phyloP scores from a whole-genome alignment of 2,113 vertebrate species.

The Myocastor coypus region DNA sequence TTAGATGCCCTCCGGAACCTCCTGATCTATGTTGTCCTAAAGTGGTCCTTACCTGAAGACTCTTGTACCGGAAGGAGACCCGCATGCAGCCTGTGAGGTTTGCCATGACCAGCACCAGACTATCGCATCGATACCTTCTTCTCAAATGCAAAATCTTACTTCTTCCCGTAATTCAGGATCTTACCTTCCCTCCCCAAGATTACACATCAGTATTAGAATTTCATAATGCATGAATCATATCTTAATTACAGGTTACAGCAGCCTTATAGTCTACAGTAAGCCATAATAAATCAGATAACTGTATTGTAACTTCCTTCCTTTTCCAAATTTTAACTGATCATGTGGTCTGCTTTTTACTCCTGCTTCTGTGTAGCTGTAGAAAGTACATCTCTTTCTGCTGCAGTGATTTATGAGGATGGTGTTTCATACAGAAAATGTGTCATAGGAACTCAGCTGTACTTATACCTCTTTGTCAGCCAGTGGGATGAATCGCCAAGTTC shows the following conservation, averaged over 20 bases:
- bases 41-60: not conserved
- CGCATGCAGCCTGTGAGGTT: not conserved
- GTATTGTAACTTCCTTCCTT: not conserved
- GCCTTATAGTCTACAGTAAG: not conserved
- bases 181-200: not conserved
- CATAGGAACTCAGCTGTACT: not conserved
- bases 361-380: not conserved
- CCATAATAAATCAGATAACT: not conserved
- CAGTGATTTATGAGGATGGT: not conserved
- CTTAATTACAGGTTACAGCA: not conserved
- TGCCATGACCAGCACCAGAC: not conserved
- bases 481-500: not conserved
- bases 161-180: not conserved
- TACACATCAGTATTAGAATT: not conserved
- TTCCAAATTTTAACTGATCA: not conserved
- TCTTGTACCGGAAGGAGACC: not conserved
- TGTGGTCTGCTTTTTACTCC: not conserved
- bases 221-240: not conserved
- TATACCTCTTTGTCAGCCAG: not conserved
- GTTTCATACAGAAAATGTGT: not conserved
- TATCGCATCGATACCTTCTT: not conserved
- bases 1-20: not conserved
- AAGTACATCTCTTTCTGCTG: not conserved
- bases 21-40: not conserved
- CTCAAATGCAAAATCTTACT: not conserved